phyloP scores from a whole-genome alignment of 2,888 invertebrate genomes.

The Hypomecis punctinalis region DNA sequence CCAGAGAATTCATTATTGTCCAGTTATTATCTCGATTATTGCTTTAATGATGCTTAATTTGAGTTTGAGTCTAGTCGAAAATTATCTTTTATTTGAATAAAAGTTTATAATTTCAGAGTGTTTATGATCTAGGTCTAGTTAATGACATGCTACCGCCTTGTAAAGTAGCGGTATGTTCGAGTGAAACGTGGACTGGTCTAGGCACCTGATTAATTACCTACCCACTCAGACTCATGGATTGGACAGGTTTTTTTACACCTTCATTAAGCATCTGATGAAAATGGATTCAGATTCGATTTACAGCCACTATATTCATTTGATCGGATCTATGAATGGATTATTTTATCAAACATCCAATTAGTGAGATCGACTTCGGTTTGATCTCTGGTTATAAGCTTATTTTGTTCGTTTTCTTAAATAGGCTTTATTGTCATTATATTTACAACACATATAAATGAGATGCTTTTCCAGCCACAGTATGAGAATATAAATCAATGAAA shows the following conservation, averaged over 20 bases:
- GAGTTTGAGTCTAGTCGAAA: conserved; percentile 45
- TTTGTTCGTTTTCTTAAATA: conserved; percentile 16
- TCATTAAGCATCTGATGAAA: conserved; percentile 35
- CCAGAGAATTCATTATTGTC: conserved; percentile 54
- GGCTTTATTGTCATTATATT: conserved; percentile 8
- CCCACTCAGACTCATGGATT: conserved; percentile 38
- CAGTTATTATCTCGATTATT: conserved; percentile 55
- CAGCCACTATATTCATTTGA: conserved; percentile 31
- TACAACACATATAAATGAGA: conserved; percentile 8
- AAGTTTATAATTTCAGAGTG: conserved; percentile 26
- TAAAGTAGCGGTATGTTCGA: conserved; percentile 26
- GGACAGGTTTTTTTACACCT: conserved; percentile 43
- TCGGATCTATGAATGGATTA: conserved; percentile 29
- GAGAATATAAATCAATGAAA: conserved; percentile 4
- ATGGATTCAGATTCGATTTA: conserved; percentile 32
- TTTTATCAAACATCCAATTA: conserved; percentile 34
- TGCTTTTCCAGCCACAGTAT: background rate
- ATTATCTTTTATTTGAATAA: conserved; percentile 30
- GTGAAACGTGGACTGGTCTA: conserved; percentile 33
- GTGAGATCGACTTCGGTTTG: conserved; percentile 17
- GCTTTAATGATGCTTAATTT: conserved; percentile 72
- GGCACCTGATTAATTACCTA: conserved; percentile 43
- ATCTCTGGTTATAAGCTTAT: conserved; percentile 16
- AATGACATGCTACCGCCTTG: conserved; percentile 30
- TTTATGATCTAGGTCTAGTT: conserved; percentile 29